Evolutionary conservation across 2,113 vertebrate genomes (phyloP), one percentile per base, ranked within the genome.

Genomic region (Neotragus pygmaeus): DNA sequence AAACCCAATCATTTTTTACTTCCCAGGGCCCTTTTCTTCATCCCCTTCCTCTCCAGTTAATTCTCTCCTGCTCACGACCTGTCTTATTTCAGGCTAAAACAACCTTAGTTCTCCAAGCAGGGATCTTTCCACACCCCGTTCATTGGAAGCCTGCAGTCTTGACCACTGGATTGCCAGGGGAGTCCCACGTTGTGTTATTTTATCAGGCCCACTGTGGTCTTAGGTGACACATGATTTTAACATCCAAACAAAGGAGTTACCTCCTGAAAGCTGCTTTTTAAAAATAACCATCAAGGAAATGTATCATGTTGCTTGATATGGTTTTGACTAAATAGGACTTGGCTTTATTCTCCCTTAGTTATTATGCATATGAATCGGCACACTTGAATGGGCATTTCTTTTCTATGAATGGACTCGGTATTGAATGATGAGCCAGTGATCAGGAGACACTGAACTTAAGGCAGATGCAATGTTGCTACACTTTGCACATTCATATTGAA

Each of bases 311-410:
- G 25, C 53, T 91, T 95, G 70, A 90, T 28, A 87, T 90, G 84
- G 25, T 93, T 43, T 77, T 80, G 80, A 92, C 27, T 45, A 91
- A 73, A 75, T 81, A 88, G 30, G 5, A 83, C 75, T 96, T 84
- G 27, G 93, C 70, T 93, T 82, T 88, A 58, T 96, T 98, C 39
- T 83, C 53, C 45, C 87, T 36, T 95, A 43, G 87, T 96, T 53
- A 92, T 84, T 94, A 51, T 36, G 57, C 27, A 70, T 91, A 49
- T 36, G 62, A 96, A 94, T 45, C 28, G 7, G 75, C 77, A 45
- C 17, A 19, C 7, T n/a, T 89, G 73, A 87, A 55, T 81, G 73
- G n/a, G 33, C 95, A 95, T 90, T 91, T 95, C 33, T 19, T 39
- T 91, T 88, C 45, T 55, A 57, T 85, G 81, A 92, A 60, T n/a